phyloP scores from a whole-genome alignment of 30 jellyfish, hydroid and myxozoan genomes.

The Aurelia aurita region DNA sequence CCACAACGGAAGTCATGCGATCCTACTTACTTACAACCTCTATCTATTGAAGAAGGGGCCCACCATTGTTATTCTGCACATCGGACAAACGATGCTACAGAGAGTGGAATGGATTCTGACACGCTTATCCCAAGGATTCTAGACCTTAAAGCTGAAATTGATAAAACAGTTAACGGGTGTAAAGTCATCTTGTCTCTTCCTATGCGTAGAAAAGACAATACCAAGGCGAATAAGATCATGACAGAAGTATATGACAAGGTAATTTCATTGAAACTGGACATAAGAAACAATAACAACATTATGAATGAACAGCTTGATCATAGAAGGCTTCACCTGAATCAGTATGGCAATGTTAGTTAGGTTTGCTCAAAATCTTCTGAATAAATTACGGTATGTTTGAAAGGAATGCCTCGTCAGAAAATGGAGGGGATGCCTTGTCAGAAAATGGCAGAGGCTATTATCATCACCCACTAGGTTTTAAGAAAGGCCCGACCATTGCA shows the following conservation, averaged over 20 bases:
- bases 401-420: neutral
- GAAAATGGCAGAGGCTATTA: no score
- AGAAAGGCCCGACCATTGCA: constrained; percentile 4
- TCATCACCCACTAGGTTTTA: neutral
- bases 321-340: constrained; percentile 1
- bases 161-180: constrained; percentile 2
- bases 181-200: neutral
- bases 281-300: neutral
- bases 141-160: constrained; percentile 12
- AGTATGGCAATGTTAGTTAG: constrained; percentile 19
- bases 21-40: constrained; percentile 5
- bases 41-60: neutral
- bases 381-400: constrained; percentile 15
- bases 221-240: constrained; percentile 16
- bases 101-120: constrained; percentile 16
- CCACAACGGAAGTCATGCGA: constrained; percentile 17
- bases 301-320: constrained; percentile 9
- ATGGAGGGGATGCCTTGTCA: neutral
- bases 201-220: constrained; percentile 25
- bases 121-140: constrained; percentile 1
- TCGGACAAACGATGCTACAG: constrained; percentile 18
- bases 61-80: neutral
- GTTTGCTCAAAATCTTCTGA: constrained; percentile 11
- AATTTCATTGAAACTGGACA: neutral
- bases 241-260: constrained; percentile 3